Evolutionary conservation across 2,113 vertebrate genomes (phyloP), one percentile per base, ranked within the genome.

Genomic region (Ictalurus furcatus): DNA sequence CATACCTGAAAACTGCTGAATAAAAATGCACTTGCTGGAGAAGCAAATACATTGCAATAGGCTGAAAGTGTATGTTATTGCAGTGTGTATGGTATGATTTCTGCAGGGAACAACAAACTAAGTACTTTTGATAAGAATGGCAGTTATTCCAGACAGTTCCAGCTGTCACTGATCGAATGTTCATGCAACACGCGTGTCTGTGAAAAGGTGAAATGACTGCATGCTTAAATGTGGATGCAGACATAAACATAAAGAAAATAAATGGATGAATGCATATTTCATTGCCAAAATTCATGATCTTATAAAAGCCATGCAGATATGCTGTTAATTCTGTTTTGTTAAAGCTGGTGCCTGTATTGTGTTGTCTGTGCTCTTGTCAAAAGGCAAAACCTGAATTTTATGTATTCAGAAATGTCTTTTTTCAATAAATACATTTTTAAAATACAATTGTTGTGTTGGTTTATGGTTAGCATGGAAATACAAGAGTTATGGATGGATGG

Each of bases 391-490:
- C 59, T 87, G 76, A 83, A 37, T 88, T 69, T 76, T 30, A n/a
- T 58, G n/a, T 74, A 88, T 74, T n/a, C 58, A 87, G 9, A 34
- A 11, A 59, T 67, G 79, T 58, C 0, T n/a, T 8, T 84, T 84
- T 84, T 74, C 69, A 88, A 84, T 88, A 88, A 88, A 88, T 23
- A 61, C 25, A 73, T 83, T 83, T 88, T 88, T 44, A 19, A 74
- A 84, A 63, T 11, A 88, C 25, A 48, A 11, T 63, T 84, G n/a
- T 30, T 76, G 78, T 82, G 37, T 79, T 5, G 6, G 34, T 79
- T 69, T 65, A n/a, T 63, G 58, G 7, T 63, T 2, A 12, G 8
- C 40, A 79, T 74, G 25, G 3, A 78, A 58, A n/a, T 56, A 16
- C 78, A 16, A 28, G 25, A n/a, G 48, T 19, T n/a, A 13, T 52